Conservation (phyloP, 2,113 vertebrate genomes). For the Leuciscus idus region DNA sequence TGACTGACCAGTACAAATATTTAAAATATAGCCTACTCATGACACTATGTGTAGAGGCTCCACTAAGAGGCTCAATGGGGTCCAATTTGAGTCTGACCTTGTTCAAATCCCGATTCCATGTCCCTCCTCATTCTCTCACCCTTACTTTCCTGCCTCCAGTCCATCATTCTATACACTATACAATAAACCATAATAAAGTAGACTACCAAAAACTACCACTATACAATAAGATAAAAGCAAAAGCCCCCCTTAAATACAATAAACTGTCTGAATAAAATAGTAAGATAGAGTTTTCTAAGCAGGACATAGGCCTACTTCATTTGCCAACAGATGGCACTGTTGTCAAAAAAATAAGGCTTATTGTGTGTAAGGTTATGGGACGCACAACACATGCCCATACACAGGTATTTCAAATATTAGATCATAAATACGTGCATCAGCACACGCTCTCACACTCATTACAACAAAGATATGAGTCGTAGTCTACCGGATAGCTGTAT, state of each 20-base stretch:
- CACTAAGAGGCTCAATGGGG: neutral
- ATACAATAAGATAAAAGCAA: neutral
- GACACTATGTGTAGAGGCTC: neutral
- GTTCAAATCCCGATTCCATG: neutral
- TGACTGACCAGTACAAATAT: neutral
- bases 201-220: too few species aligned
- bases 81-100: neutral
- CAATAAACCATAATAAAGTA: neutral
- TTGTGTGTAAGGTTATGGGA: neutral
- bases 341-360: neutral
- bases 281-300: neutral
- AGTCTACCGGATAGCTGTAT: neutral
- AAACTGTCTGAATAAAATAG: neutral
- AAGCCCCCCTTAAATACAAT: neutral
- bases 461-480: neutral
- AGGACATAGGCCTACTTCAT: neutral
- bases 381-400: neutral
- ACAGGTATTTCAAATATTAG: conserved; percentile 6
- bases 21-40: neutral
- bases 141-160: neutral
- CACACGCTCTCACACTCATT: neutral
- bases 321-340: conserved; percentile 32
- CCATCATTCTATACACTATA: neutral
- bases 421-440: neutral
- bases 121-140: neutral